Evolutionary conservation across 2,888 invertebrate species (phyloP).

Genomic region (Meteorus cinctellus): DNA sequence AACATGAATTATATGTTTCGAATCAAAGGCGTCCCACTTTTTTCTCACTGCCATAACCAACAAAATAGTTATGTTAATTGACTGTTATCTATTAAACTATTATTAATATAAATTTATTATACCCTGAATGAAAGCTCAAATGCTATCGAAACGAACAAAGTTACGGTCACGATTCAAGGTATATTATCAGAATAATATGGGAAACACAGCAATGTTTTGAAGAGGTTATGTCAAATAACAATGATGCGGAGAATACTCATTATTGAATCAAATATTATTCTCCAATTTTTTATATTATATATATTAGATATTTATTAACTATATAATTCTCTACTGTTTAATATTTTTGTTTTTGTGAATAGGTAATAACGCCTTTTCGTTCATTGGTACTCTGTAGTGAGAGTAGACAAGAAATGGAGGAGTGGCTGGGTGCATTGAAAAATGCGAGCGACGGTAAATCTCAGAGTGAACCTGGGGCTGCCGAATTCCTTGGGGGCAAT

Average conservation of each 20-base stretch:
- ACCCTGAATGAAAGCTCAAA: conserved; percentile 54
- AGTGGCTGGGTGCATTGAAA: conserved; percentile 90
- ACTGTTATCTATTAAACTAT: background rate
- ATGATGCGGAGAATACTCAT: background rate
- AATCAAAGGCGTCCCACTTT: background rate
- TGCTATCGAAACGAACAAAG: conserved; percentile 64
- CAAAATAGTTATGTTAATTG: conserved; percentile 19
- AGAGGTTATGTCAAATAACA: background rate
- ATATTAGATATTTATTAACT: background rate
- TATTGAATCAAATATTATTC: background rate
- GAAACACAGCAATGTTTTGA: background rate
- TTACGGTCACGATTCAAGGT: conserved; percentile 67
- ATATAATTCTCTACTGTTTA: background rate
- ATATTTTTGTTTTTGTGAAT: conserved; percentile 40
- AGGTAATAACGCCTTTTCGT: conserved; percentile 86
- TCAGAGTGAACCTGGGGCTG: conserved; percentile 75
- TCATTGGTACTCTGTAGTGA: conserved; percentile 87
- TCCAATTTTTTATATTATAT: no score
- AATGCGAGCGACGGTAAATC: conserved; percentile 78
- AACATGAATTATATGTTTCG: background rate
- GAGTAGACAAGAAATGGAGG: conserved; percentile 91
- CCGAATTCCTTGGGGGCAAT: conserved; percentile 81
- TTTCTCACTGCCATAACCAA: conserved; percentile 8
- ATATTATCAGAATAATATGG: conserved; percentile 36
- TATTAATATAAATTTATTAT: conserved; percentile 6